phyloP scores from a whole-genome alignment of 2,113 vertebrate species.

The Ceyx margarethae region DNA sequence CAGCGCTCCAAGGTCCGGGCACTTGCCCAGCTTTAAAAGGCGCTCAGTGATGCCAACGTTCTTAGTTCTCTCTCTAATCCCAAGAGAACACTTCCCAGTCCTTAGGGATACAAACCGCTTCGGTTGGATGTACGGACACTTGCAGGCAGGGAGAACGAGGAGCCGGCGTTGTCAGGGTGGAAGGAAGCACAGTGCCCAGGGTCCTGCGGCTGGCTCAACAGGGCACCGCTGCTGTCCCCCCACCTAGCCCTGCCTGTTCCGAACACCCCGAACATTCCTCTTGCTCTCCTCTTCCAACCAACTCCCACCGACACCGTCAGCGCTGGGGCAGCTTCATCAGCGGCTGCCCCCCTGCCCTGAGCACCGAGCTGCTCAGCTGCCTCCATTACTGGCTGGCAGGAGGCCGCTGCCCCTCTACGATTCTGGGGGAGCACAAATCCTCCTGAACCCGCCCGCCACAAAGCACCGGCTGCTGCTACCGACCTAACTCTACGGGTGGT shows the following conservation, averaged over 20 bases:
- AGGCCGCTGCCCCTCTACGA: not conserved
- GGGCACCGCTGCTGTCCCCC: not conserved
- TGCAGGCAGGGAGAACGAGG: not conserved
- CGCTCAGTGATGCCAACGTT: not conserved
- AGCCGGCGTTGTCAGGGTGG: not conserved
- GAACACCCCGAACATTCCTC: no score
- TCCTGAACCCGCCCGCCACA: not conserved
- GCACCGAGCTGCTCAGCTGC: not conserved
- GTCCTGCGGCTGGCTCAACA: not conserved
- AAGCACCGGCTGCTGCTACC: not conserved
- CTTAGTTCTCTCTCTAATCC: not conserved
- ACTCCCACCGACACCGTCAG: not conserved
- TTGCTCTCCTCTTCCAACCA: not conserved
- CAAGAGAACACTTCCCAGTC: not conserved
- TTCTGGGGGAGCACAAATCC: not conserved
- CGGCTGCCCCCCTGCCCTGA: fast-evolving
- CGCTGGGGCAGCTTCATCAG: fast-evolving
- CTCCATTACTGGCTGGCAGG: not conserved
- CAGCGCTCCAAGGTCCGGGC: not conserved
- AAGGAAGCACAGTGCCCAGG: not conserved
- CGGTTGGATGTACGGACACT: not conserved
- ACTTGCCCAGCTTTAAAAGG: not conserved
- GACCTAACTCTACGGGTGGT: not conserved
- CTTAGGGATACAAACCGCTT: fast-evolving
- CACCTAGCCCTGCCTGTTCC: not conserved